These are phyloP conservation scores for Hylaeus anthracinus DNA, from an alignment of 1,140 invertebrate species.

Conservation along the genomic window DNA sequence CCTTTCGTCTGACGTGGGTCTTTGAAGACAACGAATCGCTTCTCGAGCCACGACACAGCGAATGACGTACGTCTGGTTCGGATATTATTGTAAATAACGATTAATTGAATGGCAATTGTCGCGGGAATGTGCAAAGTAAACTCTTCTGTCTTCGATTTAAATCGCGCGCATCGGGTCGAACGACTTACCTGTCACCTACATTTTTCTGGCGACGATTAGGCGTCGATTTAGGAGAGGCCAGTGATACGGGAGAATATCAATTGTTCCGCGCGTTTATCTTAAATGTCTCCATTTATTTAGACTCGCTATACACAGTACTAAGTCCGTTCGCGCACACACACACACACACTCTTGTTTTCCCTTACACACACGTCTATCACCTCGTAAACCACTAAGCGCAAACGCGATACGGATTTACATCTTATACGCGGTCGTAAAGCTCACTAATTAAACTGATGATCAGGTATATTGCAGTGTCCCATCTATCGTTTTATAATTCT, in stretches of 20 bases:
- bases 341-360: constrained; percentile 51
- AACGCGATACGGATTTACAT: constrained; percentile 68
- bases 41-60: not conserved
- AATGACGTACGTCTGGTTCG: not conserved
- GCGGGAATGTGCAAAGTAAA: too few relatives aligned
- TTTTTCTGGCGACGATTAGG: not conserved
- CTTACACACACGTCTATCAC: constrained; percentile 56
- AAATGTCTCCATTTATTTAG: constrained; percentile 78
- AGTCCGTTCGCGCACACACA: constrained; percentile 65
- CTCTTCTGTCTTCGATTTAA: not conserved
- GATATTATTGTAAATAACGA: constrained; percentile 25
- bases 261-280: constrained; percentile 43
- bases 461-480: constrained; percentile 81
- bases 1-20: constrained; percentile 62
- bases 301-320: constrained; percentile 77
- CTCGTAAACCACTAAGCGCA: constrained; percentile 51
- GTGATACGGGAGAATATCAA: not conserved
- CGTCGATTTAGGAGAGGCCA: not conserved
- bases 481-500: constrained; percentile 73
- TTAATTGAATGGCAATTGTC: constrained; percentile 12
- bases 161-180: not conserved
- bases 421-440: constrained; percentile 76
- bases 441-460: constrained; percentile 78
- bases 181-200: constrained; percentile 14
- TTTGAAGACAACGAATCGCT: not conserved